These are phyloP conservation scores for Erythrocercus mccallii DNA, from an alignment of 2,113 vertebrate genomes.

Conservation along the genomic window DNA sequence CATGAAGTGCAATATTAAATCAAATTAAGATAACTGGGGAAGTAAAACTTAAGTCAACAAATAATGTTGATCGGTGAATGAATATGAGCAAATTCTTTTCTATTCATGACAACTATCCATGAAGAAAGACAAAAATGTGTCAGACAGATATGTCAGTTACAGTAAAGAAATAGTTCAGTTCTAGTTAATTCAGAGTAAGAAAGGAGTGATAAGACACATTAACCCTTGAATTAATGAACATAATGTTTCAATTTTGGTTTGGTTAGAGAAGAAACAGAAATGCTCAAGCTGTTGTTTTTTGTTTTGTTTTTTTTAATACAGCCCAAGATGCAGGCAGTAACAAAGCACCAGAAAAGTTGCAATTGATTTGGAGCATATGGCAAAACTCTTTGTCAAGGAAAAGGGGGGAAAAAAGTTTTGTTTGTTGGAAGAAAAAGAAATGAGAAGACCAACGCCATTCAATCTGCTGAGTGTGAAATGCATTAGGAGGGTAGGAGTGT, in stretches of 20 bases:
- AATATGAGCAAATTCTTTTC: not conserved
- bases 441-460: conserved; percentile 39
- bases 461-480: conserved; percentile 52
- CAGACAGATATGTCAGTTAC: not conserved
- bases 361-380: conserved; percentile 59
- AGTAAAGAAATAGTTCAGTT: not conserved
- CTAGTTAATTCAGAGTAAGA: not conserved
- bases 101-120: not conserved
- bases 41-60: not conserved
- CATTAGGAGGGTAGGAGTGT: conserved; percentile 36
- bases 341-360: conserved; percentile 43
- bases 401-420: not conserved
- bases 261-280: conserved; percentile 22
- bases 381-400: conserved; percentile 44
- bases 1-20: not conserved
- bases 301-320: not conserved
- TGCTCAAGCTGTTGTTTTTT: not conserved
- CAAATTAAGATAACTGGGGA: not conserved
- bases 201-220: not conserved
- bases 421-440: conserved; percentile 54
- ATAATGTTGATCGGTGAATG: not conserved
- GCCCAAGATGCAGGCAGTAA: conserved; percentile 8
- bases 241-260: conserved; percentile 39
- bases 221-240: conserved; percentile 30
- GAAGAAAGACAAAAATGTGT: not conserved